These are phyloP conservation scores for Stomatorhinus walkeri DNA, from an alignment of 2,797 vertebrate species.

Conservation along the genomic window DNA sequence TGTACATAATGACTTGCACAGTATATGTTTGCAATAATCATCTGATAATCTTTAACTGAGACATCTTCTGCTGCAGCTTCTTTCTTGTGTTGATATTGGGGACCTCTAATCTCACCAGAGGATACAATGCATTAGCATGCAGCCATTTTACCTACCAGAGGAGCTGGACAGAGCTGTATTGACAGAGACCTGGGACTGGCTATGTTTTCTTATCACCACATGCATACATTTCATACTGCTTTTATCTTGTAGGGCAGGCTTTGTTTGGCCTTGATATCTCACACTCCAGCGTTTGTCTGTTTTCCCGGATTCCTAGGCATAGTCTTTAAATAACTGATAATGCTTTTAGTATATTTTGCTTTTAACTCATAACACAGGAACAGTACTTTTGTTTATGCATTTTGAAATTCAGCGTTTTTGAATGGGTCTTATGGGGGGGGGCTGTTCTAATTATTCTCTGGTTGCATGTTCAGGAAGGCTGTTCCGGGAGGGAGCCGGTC, in stretches of 20 bases:
- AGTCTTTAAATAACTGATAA: slow-evolving; percentile 70
- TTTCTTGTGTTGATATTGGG: not conserved
- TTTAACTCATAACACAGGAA: slow-evolving; percentile 34
- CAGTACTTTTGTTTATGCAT: slow-evolving; percentile 44
- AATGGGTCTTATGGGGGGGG: slow-evolving; percentile 44
- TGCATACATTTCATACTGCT: slow-evolving; percentile 68
- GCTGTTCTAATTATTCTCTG: not conserved
- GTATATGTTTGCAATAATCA: slow-evolving; percentile 28
- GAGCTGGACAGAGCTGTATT: slow-evolving; percentile 49
- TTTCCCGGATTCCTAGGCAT: slow-evolving; percentile 68
- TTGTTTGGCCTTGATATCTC: slow-evolving; percentile 77
- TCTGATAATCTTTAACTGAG: not conserved
- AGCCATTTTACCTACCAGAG: slow-evolving; percentile 53
- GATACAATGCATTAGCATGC: slow-evolving; percentile 55
- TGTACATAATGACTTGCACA: not conserved
- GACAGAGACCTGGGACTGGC: slow-evolving; percentile 55
- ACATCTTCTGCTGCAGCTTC: not conserved
- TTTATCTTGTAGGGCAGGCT: slow-evolving; percentile 67
- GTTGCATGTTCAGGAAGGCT: not conserved
- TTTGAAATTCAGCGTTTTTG: slow-evolving; percentile 39
- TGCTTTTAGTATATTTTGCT: slow-evolving; percentile 64
- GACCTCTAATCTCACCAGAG: slow-evolving; percentile 53
- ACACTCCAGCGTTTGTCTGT: slow-evolving; percentile 70
- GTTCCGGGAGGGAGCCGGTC: not conserved
- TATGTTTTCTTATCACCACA: slow-evolving; percentile 53